Conservation (phyloP, 2,797 vertebrate genomes). For the Coccyzus lansbergi region DNA sequence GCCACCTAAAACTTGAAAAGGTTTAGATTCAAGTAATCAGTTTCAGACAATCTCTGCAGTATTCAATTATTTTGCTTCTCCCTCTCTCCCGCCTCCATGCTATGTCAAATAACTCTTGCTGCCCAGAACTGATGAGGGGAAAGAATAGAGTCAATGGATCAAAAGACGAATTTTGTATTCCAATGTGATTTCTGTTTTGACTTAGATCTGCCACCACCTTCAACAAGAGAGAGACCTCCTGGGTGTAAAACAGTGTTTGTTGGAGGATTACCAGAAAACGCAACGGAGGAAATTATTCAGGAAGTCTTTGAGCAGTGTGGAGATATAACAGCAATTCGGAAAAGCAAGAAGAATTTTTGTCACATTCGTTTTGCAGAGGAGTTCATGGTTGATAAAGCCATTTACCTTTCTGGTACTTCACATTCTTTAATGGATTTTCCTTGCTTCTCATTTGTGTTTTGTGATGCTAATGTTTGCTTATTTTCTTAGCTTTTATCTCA, state of each 20-base stretch:
- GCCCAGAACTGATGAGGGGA: background rate
- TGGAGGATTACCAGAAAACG: constrained; percentile 89
- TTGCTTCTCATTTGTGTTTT: constrained; percentile 59
- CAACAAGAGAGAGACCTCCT: constrained; percentile 88
- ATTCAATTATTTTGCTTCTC: background rate
- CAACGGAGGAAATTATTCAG: constrained; percentile 88
- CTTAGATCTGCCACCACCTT: constrained; percentile 88
- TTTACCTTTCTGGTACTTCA: constrained; percentile 88
- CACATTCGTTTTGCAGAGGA: constrained; percentile 90
- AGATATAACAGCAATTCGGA: constrained; percentile 88
- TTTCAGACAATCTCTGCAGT: background rate
- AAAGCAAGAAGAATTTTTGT: constrained; percentile 94
- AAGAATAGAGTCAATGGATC: constrained; percentile 21
- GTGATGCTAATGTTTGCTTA: constrained; percentile 53
- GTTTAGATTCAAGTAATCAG: background rate
- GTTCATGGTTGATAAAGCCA: constrained; percentile 92
- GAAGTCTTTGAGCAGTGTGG: constrained; percentile 91
- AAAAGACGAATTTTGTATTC: constrained; percentile 56
- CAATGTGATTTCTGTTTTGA: constrained; percentile 62
- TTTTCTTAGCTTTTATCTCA: constrained; percentile 54
- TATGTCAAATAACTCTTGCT: constrained; percentile 9
- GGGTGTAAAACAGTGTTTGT: constrained; percentile 91
- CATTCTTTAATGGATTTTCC: constrained; percentile 61
- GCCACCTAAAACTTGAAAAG: background rate
- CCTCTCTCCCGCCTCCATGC: background rate